Base-by-base conservation (phyloP, 2,113 vertebrate species). In the Nycticorax nycticorax region DNA sequence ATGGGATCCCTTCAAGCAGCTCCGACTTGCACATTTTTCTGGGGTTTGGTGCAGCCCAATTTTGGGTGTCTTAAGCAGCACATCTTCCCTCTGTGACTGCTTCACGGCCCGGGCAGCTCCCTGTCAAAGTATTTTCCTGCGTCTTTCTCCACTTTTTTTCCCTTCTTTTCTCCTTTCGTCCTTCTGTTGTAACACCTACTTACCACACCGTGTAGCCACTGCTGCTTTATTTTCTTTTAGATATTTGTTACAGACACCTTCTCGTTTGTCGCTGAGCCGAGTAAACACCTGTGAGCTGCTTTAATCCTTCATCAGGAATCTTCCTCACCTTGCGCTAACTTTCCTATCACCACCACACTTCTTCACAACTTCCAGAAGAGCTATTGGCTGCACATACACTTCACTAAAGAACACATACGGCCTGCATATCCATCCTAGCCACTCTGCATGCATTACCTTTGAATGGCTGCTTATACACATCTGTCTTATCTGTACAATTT, bases 251-350 rank as follows among this genome's bases (percentile, higher is more conserved):
- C 87, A 78, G 73, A 43, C 72, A 43, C 48, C 55, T 57, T 79
- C 79, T 77, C 3, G 0, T 57, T 80, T 95, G 89, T 92, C 91
- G 81, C 50, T 1, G 48, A 92, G 91, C 92, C 85, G 94, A 91
- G 78, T 59, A 78, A 74, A 90, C 75, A 82, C 86, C 79, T 85
- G 81, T 68, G 41, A 89, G 76, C 53, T 80, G 37, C 35, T 93
- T 89, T 69, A 92, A 93, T 74, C 85, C 89, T 85, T 85, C 89
- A 72, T 55, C 50, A 69, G 86, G 80, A 56, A 81, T 68, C 89
- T 94, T 90, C 52, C 81, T 85, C 93, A 95, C 82, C 85, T 93
- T 94, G 66, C 3, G 24, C 83, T 92, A 77, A 83, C 94, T 96
- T 82, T 74, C 76, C 68, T 74, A 37, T 81, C 74, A 32, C 35